Base-by-base conservation (phyloP, 37 sponge, comb jelly and placozoan genomes). In the Eunapius fragilis region DNA sequence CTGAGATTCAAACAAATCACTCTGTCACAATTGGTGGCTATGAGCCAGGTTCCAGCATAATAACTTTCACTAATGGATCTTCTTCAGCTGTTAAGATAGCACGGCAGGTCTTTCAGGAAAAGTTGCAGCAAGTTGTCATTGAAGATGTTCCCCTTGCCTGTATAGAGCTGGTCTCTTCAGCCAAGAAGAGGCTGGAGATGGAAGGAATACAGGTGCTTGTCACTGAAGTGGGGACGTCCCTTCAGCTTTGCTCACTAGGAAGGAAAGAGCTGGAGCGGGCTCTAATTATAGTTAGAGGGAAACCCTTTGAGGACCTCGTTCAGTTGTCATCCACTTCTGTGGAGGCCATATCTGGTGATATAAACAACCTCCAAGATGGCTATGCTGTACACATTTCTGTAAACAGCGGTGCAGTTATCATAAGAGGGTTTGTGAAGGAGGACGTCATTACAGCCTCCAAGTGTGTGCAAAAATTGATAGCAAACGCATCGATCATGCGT, bases 361-460 rank as follows among this genome's bases (percentile, higher is more conserved):
- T 32, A 75, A 33, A 31, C 34, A 33, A 80, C 22, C 32, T 80
- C 31, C 17, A 30, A 67, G 31, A 67, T 0, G 37, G 67, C n/a
- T 67, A 25, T 34, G 41, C 68, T 67, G 80, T 80, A 35, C 30
- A 30, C 23, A 47, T 80, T 19, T 22, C 26, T 68, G 25, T 30
- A 67, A 30, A 32, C 13, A 68, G 24, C 10, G 19, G 33, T n/a
- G 69, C n/a, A 33, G 45, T 80, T 47, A 26, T 31, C 2, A 47
- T 80, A 17, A 30, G 33, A 47, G 68, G 80, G 3, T 80, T 67
- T 80, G 67, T 80, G 80, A 19, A 3, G 31, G 68, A 67, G 27
- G 80, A 31, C 69, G 80, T 80, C 13, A 30, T 1, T 58, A 19
- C 58, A 17, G 58, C 58, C 58, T 58, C 1, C 22, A 4, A 58